phyloP scores from a whole-genome alignment of 2,888 invertebrate species.

The Gastrophysa polygoni region DNA sequence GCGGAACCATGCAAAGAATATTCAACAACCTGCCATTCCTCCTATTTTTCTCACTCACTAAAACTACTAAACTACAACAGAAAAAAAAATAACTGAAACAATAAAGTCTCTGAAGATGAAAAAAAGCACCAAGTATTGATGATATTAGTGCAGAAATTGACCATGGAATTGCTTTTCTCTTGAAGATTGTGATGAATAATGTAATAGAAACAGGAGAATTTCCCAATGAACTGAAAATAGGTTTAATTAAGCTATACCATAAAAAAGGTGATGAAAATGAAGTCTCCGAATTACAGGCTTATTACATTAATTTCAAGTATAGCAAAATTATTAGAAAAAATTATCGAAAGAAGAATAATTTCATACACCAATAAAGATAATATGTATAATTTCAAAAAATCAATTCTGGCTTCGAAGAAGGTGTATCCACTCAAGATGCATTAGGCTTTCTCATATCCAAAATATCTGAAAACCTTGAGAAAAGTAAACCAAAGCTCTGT shows the following conservation, averaged over 20 bases:
- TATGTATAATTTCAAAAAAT: background rate
- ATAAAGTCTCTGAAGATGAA: no score
- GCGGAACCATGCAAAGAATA: background rate
- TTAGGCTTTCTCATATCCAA: background rate
- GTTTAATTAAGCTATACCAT: no score
- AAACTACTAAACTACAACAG: no score
- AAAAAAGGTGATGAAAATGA: background rate
- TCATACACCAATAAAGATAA: background rate
- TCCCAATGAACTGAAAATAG: no score
- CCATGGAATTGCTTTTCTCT: no score
- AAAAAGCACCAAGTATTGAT: background rate
- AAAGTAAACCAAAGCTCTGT: background rate
- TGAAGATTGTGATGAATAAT: no score
- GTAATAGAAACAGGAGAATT: no score
- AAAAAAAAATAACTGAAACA: no score
- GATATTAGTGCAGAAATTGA: background rate
- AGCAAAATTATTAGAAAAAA: no score
- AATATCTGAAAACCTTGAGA: background rate
- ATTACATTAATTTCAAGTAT: slow-evolving; percentile 2
- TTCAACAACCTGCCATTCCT: background rate
- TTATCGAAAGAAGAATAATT: no score
- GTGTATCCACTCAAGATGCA: slow-evolving; percentile 1
- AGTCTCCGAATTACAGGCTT: background rate
- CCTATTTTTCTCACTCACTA: no score
- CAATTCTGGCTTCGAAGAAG: background rate